Evolutionary conservation across 2,113 vertebrate genomes (phyloP).

Genomic region (Anhinga rufa): DNA sequence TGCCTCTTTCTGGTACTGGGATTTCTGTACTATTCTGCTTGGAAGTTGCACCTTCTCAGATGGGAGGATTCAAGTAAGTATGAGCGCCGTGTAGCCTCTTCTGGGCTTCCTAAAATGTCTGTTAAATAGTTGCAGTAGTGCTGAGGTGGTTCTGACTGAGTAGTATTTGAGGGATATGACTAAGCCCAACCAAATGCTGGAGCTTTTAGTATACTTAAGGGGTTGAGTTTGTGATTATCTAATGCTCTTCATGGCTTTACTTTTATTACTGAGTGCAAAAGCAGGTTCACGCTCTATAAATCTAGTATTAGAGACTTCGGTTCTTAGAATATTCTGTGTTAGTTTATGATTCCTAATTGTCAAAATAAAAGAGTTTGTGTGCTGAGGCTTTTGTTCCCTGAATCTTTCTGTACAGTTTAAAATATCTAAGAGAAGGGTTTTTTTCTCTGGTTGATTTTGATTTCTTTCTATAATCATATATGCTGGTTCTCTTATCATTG

Average conservation of each 20-base stretch:
- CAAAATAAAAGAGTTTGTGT: neutral
- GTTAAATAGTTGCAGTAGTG: neutral
- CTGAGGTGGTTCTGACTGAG: neutral
- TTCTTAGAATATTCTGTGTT: neutral
- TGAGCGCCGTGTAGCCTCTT: neutral
- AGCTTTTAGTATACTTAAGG: neutral
- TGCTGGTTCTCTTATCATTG: neutral
- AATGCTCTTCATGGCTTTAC: slow-evolving; percentile 34
- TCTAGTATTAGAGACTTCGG: neutral
- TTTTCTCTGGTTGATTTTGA: neutral
- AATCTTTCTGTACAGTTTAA: neutral
- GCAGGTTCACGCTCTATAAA: neutral
- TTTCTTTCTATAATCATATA: neutral
- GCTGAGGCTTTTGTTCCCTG: neutral
- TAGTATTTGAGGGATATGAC: neutral
- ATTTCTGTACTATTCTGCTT: slow-evolving; percentile 94
- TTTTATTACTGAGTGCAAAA: neutral
- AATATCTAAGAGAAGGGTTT: neutral
- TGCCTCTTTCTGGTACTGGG: slow-evolving; percentile 93
- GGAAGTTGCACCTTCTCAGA: slow-evolving; percentile 88
- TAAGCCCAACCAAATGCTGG: neutral
- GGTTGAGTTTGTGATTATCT: slow-evolving; percentile 11
- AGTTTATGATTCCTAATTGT: neutral
- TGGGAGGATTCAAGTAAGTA: slow-evolving; percentile 97
- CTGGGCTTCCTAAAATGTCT: neutral